Evolutionary conservation across 2,888 invertebrate species (phyloP), one percentile per base, ranked within the genome.

Genomic region (Eucriotettix oculatus): DNA sequence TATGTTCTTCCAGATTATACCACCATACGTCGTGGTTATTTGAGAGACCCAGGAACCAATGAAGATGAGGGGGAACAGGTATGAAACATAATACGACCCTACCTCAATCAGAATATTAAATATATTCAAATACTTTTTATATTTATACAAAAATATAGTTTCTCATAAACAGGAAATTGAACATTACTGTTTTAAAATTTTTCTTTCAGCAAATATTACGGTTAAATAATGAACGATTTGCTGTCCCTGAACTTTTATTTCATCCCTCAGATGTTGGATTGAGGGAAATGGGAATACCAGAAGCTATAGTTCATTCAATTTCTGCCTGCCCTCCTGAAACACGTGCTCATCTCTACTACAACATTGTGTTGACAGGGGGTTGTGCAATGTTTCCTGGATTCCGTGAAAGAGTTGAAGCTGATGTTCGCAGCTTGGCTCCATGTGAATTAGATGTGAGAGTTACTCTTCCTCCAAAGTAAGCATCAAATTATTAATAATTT

Each of bases 1-100:
- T 99, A 99, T 72, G 87, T 99, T 0, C 74, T 99, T 58, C 99
- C 99, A 0, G 99, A 99, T 75, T 99, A 94, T 72, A 93, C 93
- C 0, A 84, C 86, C 1, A 81, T 95, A 10, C 81, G 89, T 60
- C 75, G 96, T 65, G 98, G 97, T 11, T 92, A 77, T 70, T 71
- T 83, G 0, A 73, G 78, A 62, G 52, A 53, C 42, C 43, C 52
- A 42, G 9, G 42, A 16, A 12, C 16, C 42, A 53, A n/a, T 1
- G 16, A 16, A 12, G 16, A 53, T n/a, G 63, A 64, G 14, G 56
- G 56, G 53, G 59, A 64, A 53, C 60, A 59, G 58, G 64, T 64
- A 60, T 48, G 16, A 40, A 9, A 1, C 12, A 55, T 40, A 5
- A 9, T 29, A 10, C 17, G 17, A 42, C 16, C 44, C 17, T 11